Percentiles rank a stretch among this genome's conserved stretches.
Conservation (phyloP, 1,140 invertebrate species). For the Steinernema khuongi region DNA sequence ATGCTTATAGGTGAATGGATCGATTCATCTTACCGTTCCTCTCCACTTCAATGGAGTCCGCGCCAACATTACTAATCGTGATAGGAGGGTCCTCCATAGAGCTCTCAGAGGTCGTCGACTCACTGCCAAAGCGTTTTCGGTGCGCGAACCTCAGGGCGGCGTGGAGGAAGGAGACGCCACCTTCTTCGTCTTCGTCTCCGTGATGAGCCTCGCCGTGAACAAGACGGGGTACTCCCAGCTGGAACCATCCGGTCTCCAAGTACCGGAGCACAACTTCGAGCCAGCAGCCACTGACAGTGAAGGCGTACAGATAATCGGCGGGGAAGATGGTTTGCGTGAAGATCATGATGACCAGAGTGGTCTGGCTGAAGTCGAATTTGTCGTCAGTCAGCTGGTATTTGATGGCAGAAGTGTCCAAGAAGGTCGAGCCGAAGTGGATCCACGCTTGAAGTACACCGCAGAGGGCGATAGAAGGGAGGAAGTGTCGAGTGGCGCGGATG, state of each 20-base stretch:
- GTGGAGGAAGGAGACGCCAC: neutral
- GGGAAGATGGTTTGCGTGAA: conserved; percentile 58
- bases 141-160: neutral
- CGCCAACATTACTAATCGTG: neutral
- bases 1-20: neutral
- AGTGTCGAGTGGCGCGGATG: conserved; percentile 39
- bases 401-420: conserved; percentile 52
- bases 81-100: neutral
- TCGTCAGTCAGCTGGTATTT: conserved; percentile 55
- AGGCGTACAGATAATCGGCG: conserved; percentile 54
- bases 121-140: neutral
- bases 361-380: conserved; percentile 46
- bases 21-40: neutral
- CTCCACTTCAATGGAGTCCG: neutral
- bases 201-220: conserved; percentile 17
- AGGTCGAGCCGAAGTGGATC: conserved; percentile 55
- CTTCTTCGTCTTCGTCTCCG: neutral
- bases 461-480: conserved; percentile 46
- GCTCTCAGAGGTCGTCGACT: neutral
- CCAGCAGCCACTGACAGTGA: conserved; percentile 55
- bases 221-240: conserved; percentile 42
- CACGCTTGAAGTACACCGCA: conserved; percentile 45
- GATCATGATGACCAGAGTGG: conserved; percentile 55
- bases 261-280: conserved; percentile 53
- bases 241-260: conserved; percentile 53